Conservation (phyloP, 2,888 invertebrate species). For the Neria commutata region DNA sequence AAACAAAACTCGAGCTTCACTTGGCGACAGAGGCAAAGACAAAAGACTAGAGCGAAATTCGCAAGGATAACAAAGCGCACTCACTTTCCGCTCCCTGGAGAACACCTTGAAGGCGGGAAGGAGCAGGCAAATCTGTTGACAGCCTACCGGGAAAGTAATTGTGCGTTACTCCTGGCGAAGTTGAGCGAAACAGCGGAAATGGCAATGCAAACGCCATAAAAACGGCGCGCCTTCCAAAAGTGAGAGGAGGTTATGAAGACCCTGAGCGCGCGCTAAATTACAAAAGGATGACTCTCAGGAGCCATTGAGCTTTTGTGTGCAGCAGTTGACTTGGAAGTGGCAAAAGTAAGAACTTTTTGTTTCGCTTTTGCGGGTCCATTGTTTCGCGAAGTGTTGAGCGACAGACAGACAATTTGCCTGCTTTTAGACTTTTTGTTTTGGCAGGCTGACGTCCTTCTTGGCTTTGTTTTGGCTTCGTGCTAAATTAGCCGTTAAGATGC, state of each 20-base stretch:
- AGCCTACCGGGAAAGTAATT: slow-evolving; percentile 37
- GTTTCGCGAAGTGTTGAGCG: slow-evolving; percentile 12
- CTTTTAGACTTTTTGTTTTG: slow-evolving; percentile 34
- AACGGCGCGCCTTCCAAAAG: background rate
- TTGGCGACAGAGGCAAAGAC: background rate
- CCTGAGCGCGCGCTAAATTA: slow-evolving; percentile 40
- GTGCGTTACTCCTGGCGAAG: slow-evolving; percentile 47
- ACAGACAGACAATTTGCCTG: slow-evolving; percentile 33
- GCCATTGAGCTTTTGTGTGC: no score
- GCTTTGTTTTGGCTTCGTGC: slow-evolving; percentile 27
- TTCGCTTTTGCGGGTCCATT: slow-evolving; percentile 10
- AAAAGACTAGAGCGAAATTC: background rate
- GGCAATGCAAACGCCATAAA: no score
- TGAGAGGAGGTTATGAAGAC: background rate
- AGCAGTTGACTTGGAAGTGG: no score
- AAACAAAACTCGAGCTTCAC: slow-evolving; percentile 10
- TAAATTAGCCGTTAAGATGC: slow-evolving; percentile 54
- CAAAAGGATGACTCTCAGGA: slow-evolving; percentile 42
- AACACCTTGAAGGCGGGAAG: background rate
- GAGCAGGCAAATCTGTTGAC: background rate
- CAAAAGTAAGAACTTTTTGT: background rate
- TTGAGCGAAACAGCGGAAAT: slow-evolving; percentile 33
- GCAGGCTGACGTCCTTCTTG: slow-evolving; percentile 30
- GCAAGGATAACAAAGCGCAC: no score
- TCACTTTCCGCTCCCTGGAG: no score